Evolutionary conservation across 2,888 invertebrate genomes (phyloP).

Genomic region (Heliconius erato): DNA sequence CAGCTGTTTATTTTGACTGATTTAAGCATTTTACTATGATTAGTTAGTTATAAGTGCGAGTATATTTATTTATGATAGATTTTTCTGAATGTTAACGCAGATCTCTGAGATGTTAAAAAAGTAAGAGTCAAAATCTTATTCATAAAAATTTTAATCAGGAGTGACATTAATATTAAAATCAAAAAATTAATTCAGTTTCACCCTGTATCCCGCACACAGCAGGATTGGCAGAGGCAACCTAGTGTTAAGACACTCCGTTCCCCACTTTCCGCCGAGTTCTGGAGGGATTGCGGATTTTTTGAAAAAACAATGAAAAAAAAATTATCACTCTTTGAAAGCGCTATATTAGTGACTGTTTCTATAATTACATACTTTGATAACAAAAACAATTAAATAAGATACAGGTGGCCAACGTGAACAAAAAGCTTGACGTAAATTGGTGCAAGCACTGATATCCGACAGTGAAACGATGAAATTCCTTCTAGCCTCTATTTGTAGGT

Average conservation of each 20-base stretch:
- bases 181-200: too few relatives aligned
- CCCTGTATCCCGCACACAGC: too few relatives aligned
- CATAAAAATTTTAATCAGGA: too few relatives aligned
- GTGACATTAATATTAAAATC: too few relatives aligned
- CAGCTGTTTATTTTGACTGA: not conserved
- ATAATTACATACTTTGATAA: not conserved
- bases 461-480: constrained; percentile 27
- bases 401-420: constrained; percentile 35
- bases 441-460: constrained; percentile 33
- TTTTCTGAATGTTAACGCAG: not conserved
- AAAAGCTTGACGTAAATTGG: constrained; percentile 39
- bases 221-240: too few relatives aligned
- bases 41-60: not conserved
- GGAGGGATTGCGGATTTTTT: too few relatives aligned
- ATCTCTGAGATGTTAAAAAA: not conserved
- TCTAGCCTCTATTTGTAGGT: constrained; percentile 35
- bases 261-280: too few relatives aligned
- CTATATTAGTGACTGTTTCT: not conserved
- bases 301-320: too few relatives aligned
- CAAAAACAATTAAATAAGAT: constrained; percentile 37
- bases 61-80: not conserved
- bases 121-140: not conserved
- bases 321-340: too few relatives aligned
- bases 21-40: not conserved
- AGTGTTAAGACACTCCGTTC: too few relatives aligned